Conservation (phyloP, 2,888 invertebrate species). For the Microctonus aethiopoides region DNA sequence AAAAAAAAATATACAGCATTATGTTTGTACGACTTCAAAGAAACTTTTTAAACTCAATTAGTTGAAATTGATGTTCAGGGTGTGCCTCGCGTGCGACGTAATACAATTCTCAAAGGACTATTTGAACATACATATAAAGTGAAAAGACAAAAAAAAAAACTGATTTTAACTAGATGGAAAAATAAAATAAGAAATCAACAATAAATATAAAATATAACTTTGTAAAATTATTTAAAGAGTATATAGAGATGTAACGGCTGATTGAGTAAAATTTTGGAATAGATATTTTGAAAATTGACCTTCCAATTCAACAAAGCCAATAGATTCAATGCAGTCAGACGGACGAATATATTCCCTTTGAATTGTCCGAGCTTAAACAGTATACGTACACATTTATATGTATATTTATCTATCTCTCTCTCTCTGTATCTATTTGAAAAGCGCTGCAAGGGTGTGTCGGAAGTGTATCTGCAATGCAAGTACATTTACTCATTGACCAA, state of each 20-base stretch:
- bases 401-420: no score
- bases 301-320: constrained; percentile 11
- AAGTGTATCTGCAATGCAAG: constrained; percentile 15
- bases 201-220: neutral
- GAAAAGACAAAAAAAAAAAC: neutral
- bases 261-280: constrained; percentile 20
- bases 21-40: neutral
- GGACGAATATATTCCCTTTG: constrained; percentile 26
- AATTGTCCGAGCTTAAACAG: constrained; percentile 5
- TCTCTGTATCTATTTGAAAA: constrained; percentile 7
- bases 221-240: neutral
- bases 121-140: neutral
- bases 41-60: constrained; percentile 9
- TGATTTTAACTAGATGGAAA: neutral
- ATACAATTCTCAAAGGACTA: neutral
- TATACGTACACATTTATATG: no score
- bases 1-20: neutral
- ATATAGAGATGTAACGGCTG: neutral
- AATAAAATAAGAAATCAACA: neutral
- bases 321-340: constrained; percentile 25
- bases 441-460: constrained; percentile 21
- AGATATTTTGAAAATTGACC: neutral
- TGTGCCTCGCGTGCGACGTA: constrained; percentile 4
- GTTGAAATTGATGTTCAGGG: neutral
- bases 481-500: neutral